Percentiles rank a stretch among this genome's conserved stretches.
phyloP scores from a whole-genome alignment of 2,888 invertebrate species.

The Dolichopus griseipennis region DNA sequence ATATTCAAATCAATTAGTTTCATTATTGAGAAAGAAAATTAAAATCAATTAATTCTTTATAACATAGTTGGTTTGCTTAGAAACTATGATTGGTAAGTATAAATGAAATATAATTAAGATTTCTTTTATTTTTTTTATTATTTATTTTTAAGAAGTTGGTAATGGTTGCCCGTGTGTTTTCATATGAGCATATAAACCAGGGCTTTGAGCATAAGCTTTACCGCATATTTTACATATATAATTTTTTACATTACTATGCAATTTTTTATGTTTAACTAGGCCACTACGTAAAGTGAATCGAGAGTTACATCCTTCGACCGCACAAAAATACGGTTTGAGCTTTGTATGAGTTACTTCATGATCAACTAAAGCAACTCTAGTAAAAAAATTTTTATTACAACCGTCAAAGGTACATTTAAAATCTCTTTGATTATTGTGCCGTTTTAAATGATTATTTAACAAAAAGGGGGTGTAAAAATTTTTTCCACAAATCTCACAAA shows the following conservation, averaged over 20 bases:
- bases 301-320: constrained; percentile 28
- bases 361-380: background rate
- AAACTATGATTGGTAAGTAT: no score
- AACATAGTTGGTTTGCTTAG: no score
- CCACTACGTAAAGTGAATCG: constrained; percentile 34
- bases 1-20: no score
- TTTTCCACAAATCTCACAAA: background rate
- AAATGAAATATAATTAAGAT: no score
- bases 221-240: constrained; percentile 36
- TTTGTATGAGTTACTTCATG: constrained; percentile 2
- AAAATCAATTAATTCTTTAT: no score
- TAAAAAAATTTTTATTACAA: background rate
- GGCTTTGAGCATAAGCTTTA: constrained; percentile 34
- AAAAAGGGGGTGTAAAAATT: background rate
- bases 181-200: constrained; percentile 39
- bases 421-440: constrained; percentile 2
- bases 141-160: background rate
- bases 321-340: constrained; percentile 20
- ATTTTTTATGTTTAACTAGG: constrained; percentile 33
- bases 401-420: background rate
- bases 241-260: constrained; percentile 32
- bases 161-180: constrained; percentile 28
- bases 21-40: no score
- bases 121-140: no score
- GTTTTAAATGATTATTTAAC: background rate